Percentiles rank a stretch among this genome's conserved stretches.
phyloP scores from a whole-genome alignment of 2,797 vertebrate genomes.

The Thamnophis elegans region DNA sequence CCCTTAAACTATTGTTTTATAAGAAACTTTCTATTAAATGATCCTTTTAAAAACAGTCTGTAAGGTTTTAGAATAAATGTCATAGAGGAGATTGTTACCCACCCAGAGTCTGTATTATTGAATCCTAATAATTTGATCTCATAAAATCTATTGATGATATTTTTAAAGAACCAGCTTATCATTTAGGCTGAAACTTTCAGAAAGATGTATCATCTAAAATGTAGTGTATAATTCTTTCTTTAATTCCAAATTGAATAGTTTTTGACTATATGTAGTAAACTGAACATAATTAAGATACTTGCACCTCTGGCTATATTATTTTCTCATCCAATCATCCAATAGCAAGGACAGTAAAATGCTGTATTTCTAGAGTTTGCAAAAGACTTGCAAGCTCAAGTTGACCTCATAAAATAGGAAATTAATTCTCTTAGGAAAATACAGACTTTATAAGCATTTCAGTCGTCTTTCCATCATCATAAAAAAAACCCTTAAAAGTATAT shows the following conservation, averaged over 20 bases:
- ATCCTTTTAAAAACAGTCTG: background rate
- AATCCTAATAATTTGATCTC: background rate
- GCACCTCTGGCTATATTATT: background rate
- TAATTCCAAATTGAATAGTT: background rate
- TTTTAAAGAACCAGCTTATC: background rate
- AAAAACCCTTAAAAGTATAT: background rate
- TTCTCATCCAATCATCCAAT: background rate
- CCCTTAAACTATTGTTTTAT: background rate
- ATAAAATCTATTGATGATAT: background rate
- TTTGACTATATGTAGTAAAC: background rate
- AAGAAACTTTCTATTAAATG: background rate
- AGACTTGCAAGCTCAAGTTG: background rate
- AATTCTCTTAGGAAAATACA: constrained; percentile 15
- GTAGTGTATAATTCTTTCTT: background rate
- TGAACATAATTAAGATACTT: background rate
- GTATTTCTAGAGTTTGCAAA: background rate
- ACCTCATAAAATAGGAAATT: constrained; percentile 23
- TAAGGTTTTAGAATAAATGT: background rate
- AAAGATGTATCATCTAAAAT: background rate
- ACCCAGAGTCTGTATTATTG: background rate
- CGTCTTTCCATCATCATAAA: constrained; percentile 6
- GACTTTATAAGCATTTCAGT: constrained; percentile 6
- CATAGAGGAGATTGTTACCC: background rate
- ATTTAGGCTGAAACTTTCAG: background rate
- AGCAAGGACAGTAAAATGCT: constrained; percentile 2